These are phyloP conservation scores for Caenorhabditis wallacei DNA, from an alignment of 2,888 invertebrate species.

Conservation along the genomic window DNA sequence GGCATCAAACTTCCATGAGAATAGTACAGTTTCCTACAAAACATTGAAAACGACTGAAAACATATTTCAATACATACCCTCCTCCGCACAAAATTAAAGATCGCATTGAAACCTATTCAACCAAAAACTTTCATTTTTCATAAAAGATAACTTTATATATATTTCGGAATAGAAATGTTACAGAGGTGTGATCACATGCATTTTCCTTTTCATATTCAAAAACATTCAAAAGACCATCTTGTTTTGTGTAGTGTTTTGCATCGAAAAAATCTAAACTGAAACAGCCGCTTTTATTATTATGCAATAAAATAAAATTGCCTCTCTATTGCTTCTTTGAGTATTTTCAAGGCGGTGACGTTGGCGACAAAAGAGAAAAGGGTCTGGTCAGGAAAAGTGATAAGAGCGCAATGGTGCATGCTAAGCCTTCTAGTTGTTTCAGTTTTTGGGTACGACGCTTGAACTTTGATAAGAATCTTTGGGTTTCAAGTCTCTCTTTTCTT, in stretches of 20 bases:
- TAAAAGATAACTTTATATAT: background rate
- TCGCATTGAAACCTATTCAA: constrained; percentile 8
- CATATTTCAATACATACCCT: background rate
- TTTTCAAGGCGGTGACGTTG: constrained; percentile 50
- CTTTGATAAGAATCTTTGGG: constrained; percentile 50
- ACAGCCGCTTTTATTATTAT: constrained; percentile 52
- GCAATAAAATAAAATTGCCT: constrained; percentile 52
- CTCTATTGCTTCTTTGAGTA: constrained; percentile 40
- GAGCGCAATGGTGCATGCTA: constrained; percentile 44
- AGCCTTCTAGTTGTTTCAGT: constrained; percentile 37
- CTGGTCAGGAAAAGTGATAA: constrained; percentile 57
- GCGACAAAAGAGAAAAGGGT: constrained; percentile 40
- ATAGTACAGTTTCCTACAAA: too few relatives aligned
- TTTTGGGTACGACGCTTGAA: constrained; percentile 40
- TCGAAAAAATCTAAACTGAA: constrained; percentile 11
- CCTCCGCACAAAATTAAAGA: background rate
- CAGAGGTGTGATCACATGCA: constrained; percentile 13
- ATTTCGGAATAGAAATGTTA: background rate
- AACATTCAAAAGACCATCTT: constrained; percentile 26
- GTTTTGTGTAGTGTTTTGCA: constrained; percentile 24
- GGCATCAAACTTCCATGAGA: too few relatives aligned
- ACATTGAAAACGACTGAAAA: too few relatives aligned
- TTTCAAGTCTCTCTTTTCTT: constrained; percentile 25
- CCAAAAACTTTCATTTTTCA: background rate
- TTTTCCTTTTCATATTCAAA: background rate